Evolutionary conservation across 2,113 vertebrate genomes (phyloP), one percentile per base, ranked within the genome.

Genomic region (Typhlomys cinereus): DNA sequence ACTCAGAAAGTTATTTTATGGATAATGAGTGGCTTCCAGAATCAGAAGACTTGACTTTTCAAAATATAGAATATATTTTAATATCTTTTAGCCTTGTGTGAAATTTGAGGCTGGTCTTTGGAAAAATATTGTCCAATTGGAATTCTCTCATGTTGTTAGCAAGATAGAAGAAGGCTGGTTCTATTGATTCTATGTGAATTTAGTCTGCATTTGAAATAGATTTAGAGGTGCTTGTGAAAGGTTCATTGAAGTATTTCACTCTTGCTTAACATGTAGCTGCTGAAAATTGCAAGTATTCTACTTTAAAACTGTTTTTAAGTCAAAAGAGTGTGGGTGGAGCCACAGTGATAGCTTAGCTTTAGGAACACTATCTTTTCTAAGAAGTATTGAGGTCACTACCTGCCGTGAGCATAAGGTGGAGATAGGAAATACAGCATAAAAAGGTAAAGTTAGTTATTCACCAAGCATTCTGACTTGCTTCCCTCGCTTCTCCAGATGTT

Each of bases 131-230:
- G 11, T 81, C 36, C 69, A 57, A 20, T 59, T 85, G 46, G 11
- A 23, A 44, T 48, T 94, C 67, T 27, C 46, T 23, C 36, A 66
- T 1, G 21, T 10, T 73, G 1, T n/a, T 39, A 52, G 23, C 66
- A 89, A 66, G 46, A 66, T 1, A 90, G 29, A 20, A 81, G 62
- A 50, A 59, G 41, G 73, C 7, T 80, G 17, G n/a, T 9, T 5
- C n/a, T 46, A 48, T 7, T n/a, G 48, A 94, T 59, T 2, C 50
- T 17, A 73, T 29, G 64, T 66, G 59, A 36, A 70, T 21, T 90
- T 70, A 88, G 69, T 39, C 62, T 93, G 15, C 15, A 44, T 86
- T 92, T 66, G 59, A 94, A 88, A 36, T 46, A 91, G 61, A 61
- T 46, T 50, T 44, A 64, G 17, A 50, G 27, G 4, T 85, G 48